Percentiles rank a stretch among this genome's conserved stretches.
These are phyloP conservation scores for Denticeps clupeoides DNA, from an alignment of 2,797 vertebrate species.

Conservation along the genomic window DNA sequence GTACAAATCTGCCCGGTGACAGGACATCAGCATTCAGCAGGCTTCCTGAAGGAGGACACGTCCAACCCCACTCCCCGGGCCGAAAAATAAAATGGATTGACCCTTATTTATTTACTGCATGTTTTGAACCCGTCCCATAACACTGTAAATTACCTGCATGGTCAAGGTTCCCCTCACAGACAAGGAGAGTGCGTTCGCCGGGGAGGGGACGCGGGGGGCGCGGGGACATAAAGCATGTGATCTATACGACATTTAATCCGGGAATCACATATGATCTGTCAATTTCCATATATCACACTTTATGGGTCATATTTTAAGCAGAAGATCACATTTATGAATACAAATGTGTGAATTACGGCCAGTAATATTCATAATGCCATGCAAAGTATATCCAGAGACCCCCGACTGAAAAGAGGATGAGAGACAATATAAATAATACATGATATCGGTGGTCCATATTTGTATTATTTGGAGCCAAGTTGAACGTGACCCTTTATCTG, in stretches of 20 bases:
- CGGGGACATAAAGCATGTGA: slow-evolving; percentile 54
- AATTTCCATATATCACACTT: slow-evolving; percentile 66
- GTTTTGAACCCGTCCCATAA: slow-evolving; percentile 69
- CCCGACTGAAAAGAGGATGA: slow-evolving; percentile 34
- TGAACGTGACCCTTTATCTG: too few species aligned
- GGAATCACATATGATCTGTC: slow-evolving; percentile 66
- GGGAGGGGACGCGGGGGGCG: slow-evolving; percentile 7
- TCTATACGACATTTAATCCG: slow-evolving; percentile 64
- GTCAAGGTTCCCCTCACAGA: slow-evolving; percentile 60
- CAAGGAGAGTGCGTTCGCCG: slow-evolving; percentile 28
- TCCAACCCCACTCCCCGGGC: slow-evolving; percentile 21
- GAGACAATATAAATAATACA: too few species aligned
- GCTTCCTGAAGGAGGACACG: slow-evolving; percentile 26
- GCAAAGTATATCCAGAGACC: slow-evolving; percentile 52
- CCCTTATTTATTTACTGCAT: slow-evolving; percentile 73
- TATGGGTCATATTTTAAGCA: slow-evolving; percentile 68
- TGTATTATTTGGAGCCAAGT: too few species aligned
- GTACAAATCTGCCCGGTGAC: slow-evolving; percentile 43
- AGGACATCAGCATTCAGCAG: slow-evolving; percentile 39
- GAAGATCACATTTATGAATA: slow-evolving; percentile 63
- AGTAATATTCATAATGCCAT: slow-evolving; percentile 44
- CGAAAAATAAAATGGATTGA: slow-evolving; percentile 57
- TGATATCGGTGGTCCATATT: too few species aligned
- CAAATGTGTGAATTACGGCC: slow-evolving; percentile 59
- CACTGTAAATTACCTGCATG: slow-evolving; percentile 68